These are phyloP conservation scores for Polydesmus complanatus DNA, from an alignment of 2,888 invertebrate genomes.

Conservation along the genomic window DNA sequence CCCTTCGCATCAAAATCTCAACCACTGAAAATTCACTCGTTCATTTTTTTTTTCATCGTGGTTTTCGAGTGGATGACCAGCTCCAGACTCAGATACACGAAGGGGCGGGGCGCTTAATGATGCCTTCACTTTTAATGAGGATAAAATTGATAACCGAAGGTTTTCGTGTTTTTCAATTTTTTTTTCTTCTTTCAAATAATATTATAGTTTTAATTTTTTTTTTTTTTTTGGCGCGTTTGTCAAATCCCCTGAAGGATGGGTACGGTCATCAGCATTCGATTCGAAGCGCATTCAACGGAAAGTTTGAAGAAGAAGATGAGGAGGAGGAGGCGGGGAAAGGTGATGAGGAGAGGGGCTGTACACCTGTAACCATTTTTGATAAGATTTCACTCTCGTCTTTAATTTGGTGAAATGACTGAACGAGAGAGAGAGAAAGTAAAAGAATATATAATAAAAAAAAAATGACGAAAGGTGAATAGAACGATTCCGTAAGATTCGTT, in stretches of 20 bases:
- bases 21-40: neutral
- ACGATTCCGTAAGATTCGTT: neutral
- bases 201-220: too few species aligned
- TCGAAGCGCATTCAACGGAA: neutral
- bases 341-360: too few species aligned
- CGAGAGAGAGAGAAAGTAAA: neutral
- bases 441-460: neutral
- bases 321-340: too few species aligned
- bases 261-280: neutral
- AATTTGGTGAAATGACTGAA: neutral
- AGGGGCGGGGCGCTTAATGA: slow-evolving; percentile 3
- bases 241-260: neutral
- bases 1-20: too few species aligned
- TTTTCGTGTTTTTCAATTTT: neutral
- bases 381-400: too few species aligned
- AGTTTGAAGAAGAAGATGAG: neutral
- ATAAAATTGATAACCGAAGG: slow-evolving; percentile 9
- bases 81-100: too few species aligned
- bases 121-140: slow-evolving; percentile 14
- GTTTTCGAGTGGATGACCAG: too few species aligned
- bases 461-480: neutral
- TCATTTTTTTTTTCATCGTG: too few species aligned
- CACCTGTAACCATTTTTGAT: neutral
- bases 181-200: neutral
- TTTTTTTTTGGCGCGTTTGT: neutral